Evolutionary conservation across 1,140 invertebrate species (phyloP).

Genomic region (Phymastichus coffea): DNA sequence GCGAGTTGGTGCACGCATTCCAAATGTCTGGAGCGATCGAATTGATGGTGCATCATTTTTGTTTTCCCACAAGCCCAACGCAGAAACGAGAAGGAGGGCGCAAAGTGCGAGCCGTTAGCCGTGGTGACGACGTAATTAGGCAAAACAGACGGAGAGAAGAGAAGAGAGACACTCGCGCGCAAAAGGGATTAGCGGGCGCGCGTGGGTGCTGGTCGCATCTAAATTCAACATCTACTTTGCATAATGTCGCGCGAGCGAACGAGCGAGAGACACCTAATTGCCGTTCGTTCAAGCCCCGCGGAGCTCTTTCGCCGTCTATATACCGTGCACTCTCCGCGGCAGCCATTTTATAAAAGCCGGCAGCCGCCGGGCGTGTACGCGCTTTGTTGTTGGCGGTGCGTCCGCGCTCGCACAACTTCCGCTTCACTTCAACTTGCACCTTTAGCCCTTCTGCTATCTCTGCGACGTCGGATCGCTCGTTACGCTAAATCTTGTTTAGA

Average conservation of each 20-base stretch:
- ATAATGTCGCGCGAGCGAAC: slow-evolving; percentile 44
- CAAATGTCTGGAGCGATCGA: too few species aligned
- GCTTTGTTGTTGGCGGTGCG: slow-evolving; percentile 25
- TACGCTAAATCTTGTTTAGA: too few species aligned
- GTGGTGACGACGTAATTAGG: slow-evolving; percentile 18
- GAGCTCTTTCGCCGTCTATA: too few species aligned
- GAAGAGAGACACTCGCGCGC: background rate
- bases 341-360: slow-evolving; percentile 46
- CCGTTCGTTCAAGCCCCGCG: slow-evolving; percentile 46
- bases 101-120: slow-evolving; percentile 25
- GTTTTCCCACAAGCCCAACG: too few species aligned
- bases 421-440: slow-evolving; percentile 10
- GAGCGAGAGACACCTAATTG: slow-evolving; percentile 50
- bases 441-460: background rate
- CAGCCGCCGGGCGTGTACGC: too few species aligned
- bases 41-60: too few species aligned
- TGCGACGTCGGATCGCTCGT: too few species aligned
- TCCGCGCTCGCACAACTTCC: slow-evolving; percentile 32
- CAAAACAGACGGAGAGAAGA: slow-evolving; percentile 12
- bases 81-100: too few species aligned
- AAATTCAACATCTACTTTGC: slow-evolving; percentile 58
- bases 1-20: too few species aligned
- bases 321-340: slow-evolving; percentile 51
- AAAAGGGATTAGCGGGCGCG: slow-evolving; percentile 23
- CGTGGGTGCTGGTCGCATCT: slow-evolving; percentile 44